Evolutionary conservation across 2,888 invertebrate species (phyloP).

Genomic region (Apamea sordens): DNA sequence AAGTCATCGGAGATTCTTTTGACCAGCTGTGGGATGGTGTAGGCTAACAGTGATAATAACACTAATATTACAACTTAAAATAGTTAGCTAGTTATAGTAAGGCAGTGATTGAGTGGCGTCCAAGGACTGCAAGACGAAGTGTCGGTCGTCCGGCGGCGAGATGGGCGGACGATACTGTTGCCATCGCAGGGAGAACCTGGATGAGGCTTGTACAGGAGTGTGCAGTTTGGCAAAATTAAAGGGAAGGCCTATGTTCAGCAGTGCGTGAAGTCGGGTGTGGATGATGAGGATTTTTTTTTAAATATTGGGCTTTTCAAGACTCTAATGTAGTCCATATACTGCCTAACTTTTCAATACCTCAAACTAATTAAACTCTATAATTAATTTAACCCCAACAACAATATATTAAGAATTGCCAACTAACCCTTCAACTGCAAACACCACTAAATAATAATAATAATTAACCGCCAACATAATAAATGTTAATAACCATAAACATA

Average conservation of each 20-base stretch:
- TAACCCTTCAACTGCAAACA: constrained; percentile 38
- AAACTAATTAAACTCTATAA: constrained; percentile 2
- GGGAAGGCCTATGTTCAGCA: too few species aligned
- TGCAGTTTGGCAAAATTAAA: too few species aligned
- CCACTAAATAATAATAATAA: constrained; percentile 50
- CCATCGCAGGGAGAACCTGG: too few species aligned
- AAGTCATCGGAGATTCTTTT: neutral
- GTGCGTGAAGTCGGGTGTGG: too few species aligned
- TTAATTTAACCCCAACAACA: neutral
- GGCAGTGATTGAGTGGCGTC: too few species aligned
- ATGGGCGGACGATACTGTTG: too few species aligned
- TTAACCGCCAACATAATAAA: constrained; percentile 57
- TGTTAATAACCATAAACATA: constrained; percentile 60
- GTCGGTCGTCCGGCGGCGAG: too few species aligned
- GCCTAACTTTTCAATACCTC: neutral
- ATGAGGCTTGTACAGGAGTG: too few species aligned
- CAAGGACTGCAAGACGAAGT: too few species aligned
- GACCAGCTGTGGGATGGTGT: neutral
- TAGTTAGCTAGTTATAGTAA: too few species aligned
- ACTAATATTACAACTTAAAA: neutral
- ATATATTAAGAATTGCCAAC: constrained; percentile 6
- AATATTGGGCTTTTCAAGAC: neutral
- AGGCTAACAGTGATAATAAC: neutral
- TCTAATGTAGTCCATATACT: neutral
- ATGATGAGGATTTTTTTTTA: too few species aligned